phyloP scores from a whole-genome alignment of 2,797 vertebrate genomes.

The Hydrophis major region DNA sequence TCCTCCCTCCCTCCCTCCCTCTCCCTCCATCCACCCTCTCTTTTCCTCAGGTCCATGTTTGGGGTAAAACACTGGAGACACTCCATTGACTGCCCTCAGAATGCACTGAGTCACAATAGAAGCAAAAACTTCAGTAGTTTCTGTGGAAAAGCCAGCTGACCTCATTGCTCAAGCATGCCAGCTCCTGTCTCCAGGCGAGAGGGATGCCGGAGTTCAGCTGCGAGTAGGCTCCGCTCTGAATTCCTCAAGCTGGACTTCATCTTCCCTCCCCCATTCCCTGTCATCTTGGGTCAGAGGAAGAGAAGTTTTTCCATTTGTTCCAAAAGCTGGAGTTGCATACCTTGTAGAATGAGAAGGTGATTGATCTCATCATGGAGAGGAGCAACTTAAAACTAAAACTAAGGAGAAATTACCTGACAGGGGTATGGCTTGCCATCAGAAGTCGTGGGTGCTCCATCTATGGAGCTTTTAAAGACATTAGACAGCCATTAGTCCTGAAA shows the following conservation, averaged over 20 bases:
- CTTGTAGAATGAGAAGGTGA: background rate
- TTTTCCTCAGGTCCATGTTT: background rate
- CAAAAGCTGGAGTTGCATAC: background rate
- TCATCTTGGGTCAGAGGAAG: background rate
- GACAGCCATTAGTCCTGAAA: too few species aligned
- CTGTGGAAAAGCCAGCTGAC: conserved; percentile 44
- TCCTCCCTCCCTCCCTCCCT: background rate
- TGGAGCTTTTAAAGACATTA: background rate
- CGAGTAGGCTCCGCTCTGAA: conserved; percentile 61
- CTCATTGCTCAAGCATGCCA: conserved; percentile 66
- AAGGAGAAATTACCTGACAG: background rate
- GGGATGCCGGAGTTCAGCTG: conserved; percentile 59
- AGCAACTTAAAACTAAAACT: background rate
- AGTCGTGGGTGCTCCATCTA: background rate
- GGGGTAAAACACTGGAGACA: background rate
- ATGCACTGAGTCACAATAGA: conserved; percentile 51
- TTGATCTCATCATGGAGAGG: accelerated
- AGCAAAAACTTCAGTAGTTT: conserved; percentile 47
- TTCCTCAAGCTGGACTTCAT: conserved; percentile 44
- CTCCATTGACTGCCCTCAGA: background rate
- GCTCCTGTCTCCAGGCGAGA: conserved; percentile 48
- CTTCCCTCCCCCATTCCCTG: background rate
- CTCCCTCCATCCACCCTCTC: too few species aligned
- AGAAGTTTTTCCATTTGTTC: conserved; percentile 31
- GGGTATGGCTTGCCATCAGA: background rate